Conservation (phyloP, 2,888 invertebrate species). For the Lasius fuliginosus region DNA sequence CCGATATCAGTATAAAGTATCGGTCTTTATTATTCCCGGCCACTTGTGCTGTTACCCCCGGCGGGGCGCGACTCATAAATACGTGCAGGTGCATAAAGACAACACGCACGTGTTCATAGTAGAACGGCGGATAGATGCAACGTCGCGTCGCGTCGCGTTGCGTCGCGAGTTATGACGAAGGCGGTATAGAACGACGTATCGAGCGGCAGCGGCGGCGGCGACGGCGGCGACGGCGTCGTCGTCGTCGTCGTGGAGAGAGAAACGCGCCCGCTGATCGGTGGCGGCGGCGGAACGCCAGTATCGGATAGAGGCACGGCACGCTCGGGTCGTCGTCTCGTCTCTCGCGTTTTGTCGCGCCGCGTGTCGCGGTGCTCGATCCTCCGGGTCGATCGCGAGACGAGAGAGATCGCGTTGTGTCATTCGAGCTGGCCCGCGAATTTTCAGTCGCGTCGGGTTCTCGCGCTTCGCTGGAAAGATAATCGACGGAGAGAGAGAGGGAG, state of each 20-base stretch:
- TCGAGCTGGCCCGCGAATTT: background rate
- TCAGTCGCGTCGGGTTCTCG: background rate
- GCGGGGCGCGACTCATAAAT: slow-evolving; percentile 20
- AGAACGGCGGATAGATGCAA: background rate
- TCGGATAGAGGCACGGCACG: slow-evolving; percentile 74
- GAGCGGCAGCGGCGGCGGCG: slow-evolving; percentile 68
- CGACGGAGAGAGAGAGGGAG: slow-evolving; percentile 29
- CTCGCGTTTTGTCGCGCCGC: background rate
- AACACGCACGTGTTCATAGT: background rate
- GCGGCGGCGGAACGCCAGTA: slow-evolving; percentile 71
- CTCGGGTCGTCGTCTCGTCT: slow-evolving; percentile 62
- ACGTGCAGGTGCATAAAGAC: slow-evolving; percentile 28
- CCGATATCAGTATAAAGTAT: background rate
- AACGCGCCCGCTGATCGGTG: slow-evolving; percentile 47
- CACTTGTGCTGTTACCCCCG: background rate
- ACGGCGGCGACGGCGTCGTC: slow-evolving; percentile 50
- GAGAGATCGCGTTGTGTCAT: background rate
- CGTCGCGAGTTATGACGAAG: slow-evolving; percentile 74
- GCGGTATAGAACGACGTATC: slow-evolving; percentile 75
- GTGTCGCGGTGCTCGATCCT: background rate
- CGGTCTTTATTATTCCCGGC: background rate
- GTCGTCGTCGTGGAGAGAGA: slow-evolving; percentile 61
- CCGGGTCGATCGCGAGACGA: background rate
- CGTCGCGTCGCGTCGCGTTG: background rate
- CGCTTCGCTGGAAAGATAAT: background rate